Conservation (phyloP, 2,888 invertebrate genomes). For the Ametastegia equiseti region DNA sequence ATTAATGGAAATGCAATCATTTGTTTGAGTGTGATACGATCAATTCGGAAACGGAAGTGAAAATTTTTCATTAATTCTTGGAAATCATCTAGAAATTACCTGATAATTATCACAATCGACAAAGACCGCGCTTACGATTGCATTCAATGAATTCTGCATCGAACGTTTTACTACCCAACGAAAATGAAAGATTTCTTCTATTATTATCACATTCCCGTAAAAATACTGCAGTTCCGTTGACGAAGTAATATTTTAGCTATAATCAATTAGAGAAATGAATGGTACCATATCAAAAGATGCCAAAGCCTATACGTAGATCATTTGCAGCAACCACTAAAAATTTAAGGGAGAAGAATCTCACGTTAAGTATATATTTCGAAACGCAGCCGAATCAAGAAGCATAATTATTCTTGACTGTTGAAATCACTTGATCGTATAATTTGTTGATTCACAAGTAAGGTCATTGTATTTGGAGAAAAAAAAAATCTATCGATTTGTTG, state of each 20-base stretch:
- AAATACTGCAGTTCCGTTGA: background rate
- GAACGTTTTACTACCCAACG: background rate
- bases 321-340: background rate
- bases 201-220: background rate
- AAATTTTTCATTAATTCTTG: background rate
- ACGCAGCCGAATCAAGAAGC: too few relatives aligned
- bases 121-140: background rate
- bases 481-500: background rate
- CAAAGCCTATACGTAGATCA: background rate
- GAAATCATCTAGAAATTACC: background rate
- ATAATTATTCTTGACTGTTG: too few relatives aligned
- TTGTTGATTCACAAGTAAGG: too few relatives aligned
- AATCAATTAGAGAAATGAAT: too few relatives aligned
- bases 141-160: slow-evolving; percentile 8
- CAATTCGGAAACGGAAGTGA: background rate
- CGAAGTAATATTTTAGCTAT: background rate
- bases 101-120: slow-evolving; percentile 17
- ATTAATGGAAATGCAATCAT: background rate
- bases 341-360: background rate
- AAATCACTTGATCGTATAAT: too few relatives aligned
- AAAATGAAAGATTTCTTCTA: background rate
- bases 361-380: background rate
- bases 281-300: background rate
- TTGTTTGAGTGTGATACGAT: background rate
- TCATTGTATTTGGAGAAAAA: background rate